Conservation (phyloP, 2,113 vertebrate species). For the Morone chrysops region DNA sequence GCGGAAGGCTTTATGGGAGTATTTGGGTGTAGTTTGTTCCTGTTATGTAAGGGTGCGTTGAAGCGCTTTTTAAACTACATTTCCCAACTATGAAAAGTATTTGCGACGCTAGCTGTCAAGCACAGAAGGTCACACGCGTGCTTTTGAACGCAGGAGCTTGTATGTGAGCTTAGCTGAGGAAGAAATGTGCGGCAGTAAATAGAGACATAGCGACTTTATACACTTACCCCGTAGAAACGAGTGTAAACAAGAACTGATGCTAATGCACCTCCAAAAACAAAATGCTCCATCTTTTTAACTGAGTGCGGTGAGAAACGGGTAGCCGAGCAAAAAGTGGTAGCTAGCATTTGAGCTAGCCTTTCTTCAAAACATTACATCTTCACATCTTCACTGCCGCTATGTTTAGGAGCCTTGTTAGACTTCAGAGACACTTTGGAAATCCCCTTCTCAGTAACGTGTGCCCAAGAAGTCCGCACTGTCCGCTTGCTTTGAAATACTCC, state of each 20-base stretch:
- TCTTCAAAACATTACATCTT: neutral
- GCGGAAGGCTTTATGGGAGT: slow-evolving; percentile 60
- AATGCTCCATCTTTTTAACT: neutral
- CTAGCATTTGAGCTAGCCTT: slow-evolving; percentile 24
- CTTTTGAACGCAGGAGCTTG: slow-evolving; percentile 35
- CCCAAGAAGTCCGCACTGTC: slow-evolving; percentile 17
- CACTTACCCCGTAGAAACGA: neutral
- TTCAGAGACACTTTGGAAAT: slow-evolving; percentile 47
- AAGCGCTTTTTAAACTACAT: slow-evolving; percentile 62
- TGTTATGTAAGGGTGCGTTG: neutral
- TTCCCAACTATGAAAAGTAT: slow-evolving; percentile 34
- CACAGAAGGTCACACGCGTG: slow-evolving; percentile 77
- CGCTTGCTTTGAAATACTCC: slow-evolving; percentile 57
- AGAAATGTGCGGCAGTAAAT: neutral
- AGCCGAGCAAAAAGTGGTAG: neutral
- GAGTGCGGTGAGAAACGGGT: neutral
- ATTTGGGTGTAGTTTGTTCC: slow-evolving; percentile 73
- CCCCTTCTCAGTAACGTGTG: slow-evolving; percentile 33
- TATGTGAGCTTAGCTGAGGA: neutral
- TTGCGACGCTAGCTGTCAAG: slow-evolving; percentile 13
- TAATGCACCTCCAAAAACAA: neutral
- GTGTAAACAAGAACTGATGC: neutral
- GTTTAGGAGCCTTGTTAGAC: slow-evolving; percentile 66
- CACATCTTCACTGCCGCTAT: slow-evolving; percentile 41
- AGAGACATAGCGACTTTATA: neutral